Evolutionary conservation across 1,140 invertebrate species (phyloP).

Genomic region (Cyphomyrmex costatus): DNA sequence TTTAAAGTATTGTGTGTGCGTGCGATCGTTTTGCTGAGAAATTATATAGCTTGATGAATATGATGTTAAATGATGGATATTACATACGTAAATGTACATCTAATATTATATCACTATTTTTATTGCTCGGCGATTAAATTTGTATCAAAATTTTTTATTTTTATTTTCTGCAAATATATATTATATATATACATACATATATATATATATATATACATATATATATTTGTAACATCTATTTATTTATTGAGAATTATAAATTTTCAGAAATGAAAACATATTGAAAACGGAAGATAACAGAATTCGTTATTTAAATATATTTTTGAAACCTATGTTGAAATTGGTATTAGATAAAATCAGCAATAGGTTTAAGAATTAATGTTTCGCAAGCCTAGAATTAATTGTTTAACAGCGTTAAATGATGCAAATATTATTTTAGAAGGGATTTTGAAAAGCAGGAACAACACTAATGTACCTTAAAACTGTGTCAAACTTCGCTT

Average conservation of each 20-base stretch:
- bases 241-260: constrained; percentile 14
- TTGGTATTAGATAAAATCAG: not conserved
- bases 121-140: constrained; percentile 15
- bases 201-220: constrained; percentile 5
- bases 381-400: constrained; percentile 52
- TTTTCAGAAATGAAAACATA: not conserved
- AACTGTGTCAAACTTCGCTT: constrained; percentile 67
- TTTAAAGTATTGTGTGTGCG: constrained; percentile 33
- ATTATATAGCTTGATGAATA: constrained; percentile 64
- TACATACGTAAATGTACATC: constrained; percentile 28
- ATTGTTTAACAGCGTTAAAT: not conserved
- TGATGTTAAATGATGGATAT: constrained; percentile 55
- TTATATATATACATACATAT: constrained; percentile 10
- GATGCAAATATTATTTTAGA: constrained; percentile 40
- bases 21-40: constrained; percentile 27
- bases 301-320: constrained; percentile 24
- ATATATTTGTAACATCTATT: not conserved
- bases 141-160: not conserved
- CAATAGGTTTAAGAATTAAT: constrained; percentile 32
- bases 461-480: constrained; percentile 62
- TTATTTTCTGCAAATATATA: not conserved
- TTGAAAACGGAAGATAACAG: not conserved
- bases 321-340: not conserved
- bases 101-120: constrained; percentile 16
- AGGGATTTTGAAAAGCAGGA: not conserved